Conservation (phyloP, 1,140 invertebrate species). For the Platorchestia sp. region DNA sequence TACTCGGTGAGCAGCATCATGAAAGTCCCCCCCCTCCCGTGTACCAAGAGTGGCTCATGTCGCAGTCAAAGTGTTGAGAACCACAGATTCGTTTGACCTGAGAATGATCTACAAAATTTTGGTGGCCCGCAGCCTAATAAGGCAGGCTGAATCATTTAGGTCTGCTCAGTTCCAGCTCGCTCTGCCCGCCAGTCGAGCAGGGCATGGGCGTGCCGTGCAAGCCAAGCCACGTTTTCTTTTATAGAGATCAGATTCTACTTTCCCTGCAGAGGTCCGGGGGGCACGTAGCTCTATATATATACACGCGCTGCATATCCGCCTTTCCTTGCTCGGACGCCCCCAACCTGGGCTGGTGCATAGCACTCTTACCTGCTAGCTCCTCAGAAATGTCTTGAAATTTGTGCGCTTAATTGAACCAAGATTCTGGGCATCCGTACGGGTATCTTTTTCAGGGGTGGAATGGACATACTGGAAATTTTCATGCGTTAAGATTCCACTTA, state of each 20-base stretch:
- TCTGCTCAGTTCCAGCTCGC: not conserved
- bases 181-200: not conserved
- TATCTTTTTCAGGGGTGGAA: not conserved
- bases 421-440: not conserved
- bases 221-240: constrained; percentile 2
- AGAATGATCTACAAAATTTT: too few species aligned
- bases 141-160: too few species aligned
- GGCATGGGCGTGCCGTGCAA: not conserved
- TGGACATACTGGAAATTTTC: not conserved
- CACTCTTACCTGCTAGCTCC: not conserved
- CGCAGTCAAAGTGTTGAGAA: too few species aligned
- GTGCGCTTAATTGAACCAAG: not conserved
- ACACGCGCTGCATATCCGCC: not conserved
- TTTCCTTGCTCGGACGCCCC: not conserved
- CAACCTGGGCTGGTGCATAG: not conserved
- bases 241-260: constrained; percentile 1
- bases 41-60: too few species aligned
- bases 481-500: too few species aligned
- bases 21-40: too few species aligned
- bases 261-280: not conserved
- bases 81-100: too few species aligned
- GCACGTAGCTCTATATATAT: not conserved
- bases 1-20: too few species aligned
- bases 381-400: not conserved
- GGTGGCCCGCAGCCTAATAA: too few species aligned